A percentile compares a stretch with the other conserved stretches of the same genome.
These are phyloP conservation scores for Nomada lathburiana DNA, from an alignment of 2,888 invertebrate genomes.

Conservation along the genomic window DNA sequence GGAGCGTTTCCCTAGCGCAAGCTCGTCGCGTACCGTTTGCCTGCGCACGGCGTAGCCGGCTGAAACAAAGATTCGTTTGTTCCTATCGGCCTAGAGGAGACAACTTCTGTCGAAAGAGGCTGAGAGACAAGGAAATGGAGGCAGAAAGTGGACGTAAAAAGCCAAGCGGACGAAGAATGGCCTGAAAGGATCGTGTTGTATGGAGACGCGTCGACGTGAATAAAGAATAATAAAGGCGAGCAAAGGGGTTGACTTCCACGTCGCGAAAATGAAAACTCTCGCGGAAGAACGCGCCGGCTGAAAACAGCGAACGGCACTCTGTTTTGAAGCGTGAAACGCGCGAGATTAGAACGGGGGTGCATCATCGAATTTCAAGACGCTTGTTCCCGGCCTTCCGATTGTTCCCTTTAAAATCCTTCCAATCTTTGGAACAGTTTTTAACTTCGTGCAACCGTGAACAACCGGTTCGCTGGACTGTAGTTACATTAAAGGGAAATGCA, in stretches of 20 bases:
- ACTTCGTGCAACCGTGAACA: too few species aligned
- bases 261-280: conserved; percentile 47
- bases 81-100: conserved; percentile 30
- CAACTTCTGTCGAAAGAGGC: conserved; percentile 3
- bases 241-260: conserved; percentile 34
- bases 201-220: conserved; percentile 43
- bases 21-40: conserved; percentile 6
- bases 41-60: conserved; percentile 2
- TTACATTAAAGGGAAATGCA: too few species aligned
- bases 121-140: conserved; percentile 2
- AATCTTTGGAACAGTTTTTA: too few species aligned
- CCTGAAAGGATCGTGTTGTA: conserved; percentile 47
- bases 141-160: conserved; percentile 39
- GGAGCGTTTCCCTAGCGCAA: conserved; percentile 15
- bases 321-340: conserved; percentile 17
- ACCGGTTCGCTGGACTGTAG: too few species aligned
- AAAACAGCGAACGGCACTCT: conserved; percentile 14
- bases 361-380: conserved; percentile 9
- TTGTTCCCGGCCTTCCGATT: background rate
- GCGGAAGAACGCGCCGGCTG: background rate
- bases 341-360: background rate
- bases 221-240: conserved; percentile 55
- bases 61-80: conserved; percentile 54
- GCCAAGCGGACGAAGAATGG: conserved; percentile 44
- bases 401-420: too few species aligned